phyloP scores from a whole-genome alignment of 2,888 invertebrate species.

The Caenorhabditis japonica region DNA sequence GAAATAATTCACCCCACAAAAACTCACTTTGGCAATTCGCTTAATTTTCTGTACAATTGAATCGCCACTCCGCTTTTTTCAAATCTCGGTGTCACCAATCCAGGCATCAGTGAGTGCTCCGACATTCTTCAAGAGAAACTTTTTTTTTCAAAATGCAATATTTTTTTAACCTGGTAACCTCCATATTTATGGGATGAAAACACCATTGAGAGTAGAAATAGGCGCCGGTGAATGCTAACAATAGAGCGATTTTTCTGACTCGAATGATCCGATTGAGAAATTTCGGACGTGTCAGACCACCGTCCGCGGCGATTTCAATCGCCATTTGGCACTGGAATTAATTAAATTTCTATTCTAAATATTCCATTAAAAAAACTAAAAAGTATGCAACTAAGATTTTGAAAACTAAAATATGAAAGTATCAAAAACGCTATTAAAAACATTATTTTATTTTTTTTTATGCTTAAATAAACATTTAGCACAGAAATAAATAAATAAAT shows the following conservation, averaged over 20 bases:
- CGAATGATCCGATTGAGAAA: conserved; percentile 24
- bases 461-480: conserved; percentile 13
- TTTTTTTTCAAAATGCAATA: too few relatives aligned
- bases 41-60: conserved; percentile 37
- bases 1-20: too few relatives aligned
- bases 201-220: conserved; percentile 21
- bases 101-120: conserved; percentile 67
- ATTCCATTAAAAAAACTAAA: conserved; percentile 1
- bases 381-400: conserved; percentile 6
- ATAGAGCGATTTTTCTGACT: conserved; percentile 21
- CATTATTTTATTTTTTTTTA: conserved; percentile 25
- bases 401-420: background rate
- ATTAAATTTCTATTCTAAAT: background rate
- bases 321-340: conserved; percentile 16
- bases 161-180: conserved; percentile 27
- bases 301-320: conserved; percentile 24
- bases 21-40: conserved; percentile 27
- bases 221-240: conserved; percentile 18
- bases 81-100: conserved; percentile 58
- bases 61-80: conserved; percentile 46
- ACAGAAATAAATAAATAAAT: too few relatives aligned
- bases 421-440: background rate
- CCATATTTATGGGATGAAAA: conserved; percentile 42
- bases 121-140: conserved; percentile 54
- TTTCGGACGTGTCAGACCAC: conserved; percentile 20